Percentiles rank a stretch among this genome's conserved stretches.
These are phyloP conservation scores for Ptychadena robeensis DNA, from an alignment of 2,797 vertebrate genomes.

Conservation along the genomic window DNA sequence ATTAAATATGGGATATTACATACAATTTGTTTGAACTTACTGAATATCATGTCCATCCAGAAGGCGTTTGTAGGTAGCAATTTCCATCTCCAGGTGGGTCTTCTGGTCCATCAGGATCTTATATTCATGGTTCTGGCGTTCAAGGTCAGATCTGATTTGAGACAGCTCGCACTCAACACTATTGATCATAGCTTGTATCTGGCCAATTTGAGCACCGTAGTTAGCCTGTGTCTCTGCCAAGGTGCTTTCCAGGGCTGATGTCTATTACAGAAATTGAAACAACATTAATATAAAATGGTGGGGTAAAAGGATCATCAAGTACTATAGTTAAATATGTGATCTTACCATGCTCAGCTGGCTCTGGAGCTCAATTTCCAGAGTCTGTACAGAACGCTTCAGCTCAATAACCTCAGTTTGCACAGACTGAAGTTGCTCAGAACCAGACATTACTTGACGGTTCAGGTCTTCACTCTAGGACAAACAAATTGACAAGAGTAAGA, in stretches of 20 bases:
- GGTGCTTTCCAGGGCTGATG: constrained; percentile 35
- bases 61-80: constrained; percentile 79
- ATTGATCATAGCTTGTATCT: constrained; percentile 72
- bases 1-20: background rate
- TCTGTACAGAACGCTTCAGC: constrained; percentile 72
- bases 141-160: constrained; percentile 70
- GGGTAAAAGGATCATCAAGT: background rate
- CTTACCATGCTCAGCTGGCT: constrained; percentile 86
- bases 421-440: constrained; percentile 66
- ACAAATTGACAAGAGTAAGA: constrained; percentile 67
- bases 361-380: constrained; percentile 77
- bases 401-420: constrained; percentile 77
- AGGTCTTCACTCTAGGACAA: constrained; percentile 56
- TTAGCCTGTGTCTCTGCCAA: constrained; percentile 42
- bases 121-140: constrained; percentile 79
- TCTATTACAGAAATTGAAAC: background rate
- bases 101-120: constrained; percentile 79
- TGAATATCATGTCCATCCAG: constrained; percentile 76
- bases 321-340: background rate
- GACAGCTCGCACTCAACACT: constrained; percentile 73
- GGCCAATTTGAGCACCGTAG: constrained; percentile 64
- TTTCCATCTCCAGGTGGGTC: constrained; percentile 81
- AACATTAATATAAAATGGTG: background rate
- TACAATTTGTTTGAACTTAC: constrained; percentile 62
- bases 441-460: constrained; percentile 54